phyloP scores from a whole-genome alignment of 2,113 vertebrate genomes.

The Eclectus roratus region DNA sequence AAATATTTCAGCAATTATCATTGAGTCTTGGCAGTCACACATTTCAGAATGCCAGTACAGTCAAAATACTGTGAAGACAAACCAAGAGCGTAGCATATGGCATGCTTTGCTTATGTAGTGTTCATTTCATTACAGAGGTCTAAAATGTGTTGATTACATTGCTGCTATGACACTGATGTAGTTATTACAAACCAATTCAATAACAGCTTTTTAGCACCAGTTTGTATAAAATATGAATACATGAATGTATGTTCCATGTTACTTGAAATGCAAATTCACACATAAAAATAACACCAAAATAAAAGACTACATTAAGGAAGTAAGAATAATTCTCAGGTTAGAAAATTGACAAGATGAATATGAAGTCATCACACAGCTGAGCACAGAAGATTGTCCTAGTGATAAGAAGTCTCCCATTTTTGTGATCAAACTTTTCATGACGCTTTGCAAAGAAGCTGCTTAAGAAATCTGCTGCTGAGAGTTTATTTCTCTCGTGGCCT shows the following conservation, averaged over 20 bases:
- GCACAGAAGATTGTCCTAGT: neutral
- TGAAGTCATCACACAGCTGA: neutral
- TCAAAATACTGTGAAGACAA: slow-evolving; percentile 16
- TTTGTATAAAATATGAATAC: neutral
- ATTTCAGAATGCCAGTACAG: neutral
- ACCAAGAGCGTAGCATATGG: neutral
- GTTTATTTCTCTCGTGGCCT: neutral
- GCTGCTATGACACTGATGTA: neutral
- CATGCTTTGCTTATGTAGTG: neutral
- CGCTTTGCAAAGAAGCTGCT: neutral
- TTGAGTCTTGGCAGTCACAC: neutral
- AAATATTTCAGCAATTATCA: neutral
- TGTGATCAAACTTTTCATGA: neutral
- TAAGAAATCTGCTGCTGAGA: neutral
- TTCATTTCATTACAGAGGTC: neutral
- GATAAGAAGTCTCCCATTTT: neutral
- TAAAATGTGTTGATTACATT: neutral
- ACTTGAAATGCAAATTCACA: neutral
- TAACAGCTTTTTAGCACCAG: neutral
- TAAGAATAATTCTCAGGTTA: neutral
- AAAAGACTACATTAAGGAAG: neutral
- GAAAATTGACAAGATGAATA: neutral
- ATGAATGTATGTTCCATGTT: neutral
- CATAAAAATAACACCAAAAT: neutral
- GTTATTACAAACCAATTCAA: neutral